Evolutionary conservation across 1,140 invertebrate genomes (phyloP), one percentile per base, ranked within the genome.

Genomic region (Lordiphosa mommai): DNA sequence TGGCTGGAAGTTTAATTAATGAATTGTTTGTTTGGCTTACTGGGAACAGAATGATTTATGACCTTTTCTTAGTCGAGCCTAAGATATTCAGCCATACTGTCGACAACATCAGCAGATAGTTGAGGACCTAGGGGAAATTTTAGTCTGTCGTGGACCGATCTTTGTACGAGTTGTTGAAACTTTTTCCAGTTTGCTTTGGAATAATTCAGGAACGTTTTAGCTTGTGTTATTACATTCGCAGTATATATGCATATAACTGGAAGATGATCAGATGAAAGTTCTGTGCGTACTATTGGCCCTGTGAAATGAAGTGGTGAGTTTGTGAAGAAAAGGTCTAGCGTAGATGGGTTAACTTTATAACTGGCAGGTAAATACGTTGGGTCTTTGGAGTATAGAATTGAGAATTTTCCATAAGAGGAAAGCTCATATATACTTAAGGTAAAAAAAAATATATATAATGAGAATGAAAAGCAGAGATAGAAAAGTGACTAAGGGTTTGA

Each of bases 301-400:
- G 36, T 40, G 37, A 51, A 20, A 16, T 51, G 38, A 13, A 13
- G 14, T 8, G 34, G 37, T 36, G 17, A 13, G 14, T 37, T 51
- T 38, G 49, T 37, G n/a, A 40, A 20, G 30, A 51, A 38, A 27
- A 51, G 23, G 14, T 51, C 34, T 16, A 51, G 23, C 36, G 47
- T 37, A 33, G 34, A 50, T 37, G 47, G 47, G n/a, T 50, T 50
- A 36, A 32, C 33, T 51, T 51, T 51, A 23, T 50, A 38, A n/a
- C 20, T 50, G 10, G 33, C 16, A 17, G 47, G 16, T 23, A 50
- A 20, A 20, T 50, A 50, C 20, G 47, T 50, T 37, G 47, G 47
- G 10, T 36, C 47, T 9, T 38, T 34, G n/a, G 48, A 4, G 32
- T 23, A 38, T 14, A 50, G 20, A 12, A 50, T 50, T 12, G 16